Base-by-base conservation (phyloP, 2,797 vertebrate genomes). In the Alca torda region DNA sequence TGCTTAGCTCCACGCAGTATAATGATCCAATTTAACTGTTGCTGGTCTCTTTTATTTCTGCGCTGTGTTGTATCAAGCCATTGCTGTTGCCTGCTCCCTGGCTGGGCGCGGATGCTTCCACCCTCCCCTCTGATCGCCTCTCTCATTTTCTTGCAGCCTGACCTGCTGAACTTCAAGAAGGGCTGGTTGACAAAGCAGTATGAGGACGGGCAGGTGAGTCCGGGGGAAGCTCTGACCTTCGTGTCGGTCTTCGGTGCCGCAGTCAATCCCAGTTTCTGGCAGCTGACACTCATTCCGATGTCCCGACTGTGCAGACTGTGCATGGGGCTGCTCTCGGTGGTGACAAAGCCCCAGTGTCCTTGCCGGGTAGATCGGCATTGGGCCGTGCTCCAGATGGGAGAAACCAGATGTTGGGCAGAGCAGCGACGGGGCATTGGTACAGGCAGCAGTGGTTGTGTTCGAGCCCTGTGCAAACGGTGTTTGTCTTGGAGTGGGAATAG, bases 181-280 rank as follows among this genome's bases (percentile, higher is more conserved):
- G 99, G 99, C 98, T 99, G 99, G 99, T 98, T 99, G 98, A 99
- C 99, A 73, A 99, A 99, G 96, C 99, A 99, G 75, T 99, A 99
- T 5, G 99, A 99, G 84, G 99, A 99, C 2, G 99, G 99, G 82
- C 98, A 99, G 99, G 99, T 99, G 98, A 98, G 98, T 96, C 61
- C 2, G 3, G 41, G 37, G 17, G 13, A 51, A 23, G 59, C 37
- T 72, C 37, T 68, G 43, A 33, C 48, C 59, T 46, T 39, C 2
- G 0, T 13, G 2, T 35, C 6, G 3, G 16, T 48, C 9, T 15
- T 48, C 10, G 8, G 17, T 56, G 16, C 11, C 5, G 6, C 4
- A 6, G 31, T 57, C 5, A 10, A 10, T 59, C 25, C 57, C 4
- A 2, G 12, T n/a, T 69, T 33, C 23, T 89, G 35, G n/a, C 45